Evolutionary conservation across 1,140 invertebrate genomes (phyloP).

Genomic region (Drosophila tsacasi): DNA sequence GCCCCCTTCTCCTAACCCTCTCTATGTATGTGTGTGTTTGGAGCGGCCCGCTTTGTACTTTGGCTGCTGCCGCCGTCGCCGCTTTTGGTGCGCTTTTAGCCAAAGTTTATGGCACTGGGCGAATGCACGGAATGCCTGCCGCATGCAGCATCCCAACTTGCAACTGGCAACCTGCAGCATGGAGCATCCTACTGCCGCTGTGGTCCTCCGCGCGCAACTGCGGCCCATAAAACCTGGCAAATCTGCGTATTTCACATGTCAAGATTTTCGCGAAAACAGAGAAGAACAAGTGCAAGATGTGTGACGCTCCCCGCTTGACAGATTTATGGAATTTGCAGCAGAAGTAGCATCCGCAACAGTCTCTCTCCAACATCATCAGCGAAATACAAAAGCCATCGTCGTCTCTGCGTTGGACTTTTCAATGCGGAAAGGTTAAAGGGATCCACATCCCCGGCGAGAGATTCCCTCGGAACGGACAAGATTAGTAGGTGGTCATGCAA

Average conservation of each 20-base stretch:
- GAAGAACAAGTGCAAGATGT: slow-evolving; percentile 74
- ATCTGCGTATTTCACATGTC: slow-evolving; percentile 84
- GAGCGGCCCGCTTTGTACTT: slow-evolving; percentile 47
- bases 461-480: slow-evolving; percentile 37
- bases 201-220: slow-evolving; percentile 50
- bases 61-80: slow-evolving; percentile 67
- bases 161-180: slow-evolving; percentile 27
- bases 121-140: slow-evolving; percentile 75
- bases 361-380: slow-evolving; percentile 22
- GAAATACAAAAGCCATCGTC: slow-evolving; percentile 39
- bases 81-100: slow-evolving; percentile 78
- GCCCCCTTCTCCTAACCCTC: background rate
- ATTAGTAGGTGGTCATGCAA: slow-evolving; percentile 59
- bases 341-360: slow-evolving; percentile 22
- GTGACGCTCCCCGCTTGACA: slow-evolving; percentile 73
- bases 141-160: slow-evolving; percentile 36
- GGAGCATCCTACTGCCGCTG: slow-evolving; percentile 36
- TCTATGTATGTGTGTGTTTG: slow-evolving; percentile 20
- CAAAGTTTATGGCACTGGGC: slow-evolving; percentile 81
- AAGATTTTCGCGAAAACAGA: slow-evolving; percentile 66
- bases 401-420: slow-evolving; percentile 42
- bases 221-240: slow-evolving; percentile 79
- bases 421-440: slow-evolving; percentile 61
- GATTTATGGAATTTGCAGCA: slow-evolving; percentile 82
- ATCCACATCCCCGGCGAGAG: slow-evolving; percentile 17